Evolutionary conservation across 1,140 invertebrate species (phyloP).

Genomic region (Stegodyphus dumicola): DNA sequence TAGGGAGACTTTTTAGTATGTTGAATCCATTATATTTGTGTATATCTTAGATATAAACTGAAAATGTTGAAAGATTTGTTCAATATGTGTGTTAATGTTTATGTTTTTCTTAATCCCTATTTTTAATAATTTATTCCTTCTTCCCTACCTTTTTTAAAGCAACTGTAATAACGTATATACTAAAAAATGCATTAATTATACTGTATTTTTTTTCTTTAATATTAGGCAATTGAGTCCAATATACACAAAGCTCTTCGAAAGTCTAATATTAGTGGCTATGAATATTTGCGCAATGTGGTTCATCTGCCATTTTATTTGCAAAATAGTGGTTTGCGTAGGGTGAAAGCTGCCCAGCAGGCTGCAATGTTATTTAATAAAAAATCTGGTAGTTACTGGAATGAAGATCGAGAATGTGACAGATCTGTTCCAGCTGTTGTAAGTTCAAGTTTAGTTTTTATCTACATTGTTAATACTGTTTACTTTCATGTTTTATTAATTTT

Average conservation of each 20-base stretch:
- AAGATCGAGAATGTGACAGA: conserved; percentile 61
- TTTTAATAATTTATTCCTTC: too few relatives aligned
- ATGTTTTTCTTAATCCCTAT: too few relatives aligned
- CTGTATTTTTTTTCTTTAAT: conserved; percentile 39
- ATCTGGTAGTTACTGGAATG: conserved; percentile 61
- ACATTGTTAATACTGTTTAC: not conserved
- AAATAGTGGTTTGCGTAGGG: conserved; percentile 91
- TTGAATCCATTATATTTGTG: too few relatives aligned
- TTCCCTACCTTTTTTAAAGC: too few relatives aligned
- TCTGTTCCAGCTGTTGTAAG: conserved; percentile 34
- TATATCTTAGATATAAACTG: too few relatives aligned
- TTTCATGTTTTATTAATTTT: not conserved
- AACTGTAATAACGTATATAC: too few relatives aligned
- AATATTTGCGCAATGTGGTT: conserved; percentile 95
- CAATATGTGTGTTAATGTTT: too few relatives aligned
- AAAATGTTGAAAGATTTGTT: too few relatives aligned
- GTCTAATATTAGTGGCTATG: conserved; percentile 85
- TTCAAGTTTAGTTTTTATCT: not conserved
- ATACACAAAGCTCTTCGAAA: conserved; percentile 68
- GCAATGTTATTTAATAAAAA: conserved; percentile 68
- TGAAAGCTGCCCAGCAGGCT: conserved; percentile 86
- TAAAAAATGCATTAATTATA: too few relatives aligned
- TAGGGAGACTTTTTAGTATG: too few relatives aligned
- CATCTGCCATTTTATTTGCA: conserved; percentile 98
- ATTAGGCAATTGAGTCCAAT: conserved; percentile 89